phyloP scores from a whole-genome alignment of 2,113 vertebrate species.

The Dissostichus mawsoni region DNA sequence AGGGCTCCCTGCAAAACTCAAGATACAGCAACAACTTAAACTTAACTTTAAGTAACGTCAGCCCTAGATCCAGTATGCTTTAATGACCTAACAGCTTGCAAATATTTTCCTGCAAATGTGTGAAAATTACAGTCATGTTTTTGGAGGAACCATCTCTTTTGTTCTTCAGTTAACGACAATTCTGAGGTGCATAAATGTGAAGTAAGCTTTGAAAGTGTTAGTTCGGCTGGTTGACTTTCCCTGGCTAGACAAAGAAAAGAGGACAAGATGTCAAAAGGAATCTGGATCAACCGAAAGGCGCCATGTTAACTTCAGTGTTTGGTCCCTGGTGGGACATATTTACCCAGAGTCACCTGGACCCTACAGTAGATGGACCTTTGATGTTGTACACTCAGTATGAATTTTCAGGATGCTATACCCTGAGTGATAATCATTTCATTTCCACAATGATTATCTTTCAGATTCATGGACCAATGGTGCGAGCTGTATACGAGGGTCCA shows the following conservation, averaged over 20 bases:
- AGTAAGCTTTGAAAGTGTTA: background rate
- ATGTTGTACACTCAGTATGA: background rate
- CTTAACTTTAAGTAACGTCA: no score
- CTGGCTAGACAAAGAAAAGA: slow-evolving; percentile 3
- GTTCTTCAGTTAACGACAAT: background rate
- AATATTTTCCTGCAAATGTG: background rate
- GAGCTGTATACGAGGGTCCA: slow-evolving; percentile 46
- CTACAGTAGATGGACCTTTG: no score
- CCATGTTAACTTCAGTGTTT: background rate
- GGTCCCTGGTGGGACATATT: slow-evolving; percentile 22
- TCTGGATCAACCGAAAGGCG: slow-evolving; percentile 46
- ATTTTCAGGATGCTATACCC: background rate
- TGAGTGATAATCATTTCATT: background rate
- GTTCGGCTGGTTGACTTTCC: background rate
- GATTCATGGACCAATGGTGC: slow-evolving; percentile 58
- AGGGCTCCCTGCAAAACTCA: background rate
- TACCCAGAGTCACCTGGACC: slow-evolving; percentile 22
- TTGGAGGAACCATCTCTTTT: background rate
- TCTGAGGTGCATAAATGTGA: background rate
- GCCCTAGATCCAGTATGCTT: no score
- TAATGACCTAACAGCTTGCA: no score
- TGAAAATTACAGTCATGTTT: background rate
- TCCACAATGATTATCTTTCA: slow-evolving; percentile 50
- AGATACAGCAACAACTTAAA: background rate
- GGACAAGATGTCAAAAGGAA: slow-evolving; percentile 34